Base-by-base conservation (phyloP, 1,140 invertebrate species). In the Micrasema minimum region DNA sequence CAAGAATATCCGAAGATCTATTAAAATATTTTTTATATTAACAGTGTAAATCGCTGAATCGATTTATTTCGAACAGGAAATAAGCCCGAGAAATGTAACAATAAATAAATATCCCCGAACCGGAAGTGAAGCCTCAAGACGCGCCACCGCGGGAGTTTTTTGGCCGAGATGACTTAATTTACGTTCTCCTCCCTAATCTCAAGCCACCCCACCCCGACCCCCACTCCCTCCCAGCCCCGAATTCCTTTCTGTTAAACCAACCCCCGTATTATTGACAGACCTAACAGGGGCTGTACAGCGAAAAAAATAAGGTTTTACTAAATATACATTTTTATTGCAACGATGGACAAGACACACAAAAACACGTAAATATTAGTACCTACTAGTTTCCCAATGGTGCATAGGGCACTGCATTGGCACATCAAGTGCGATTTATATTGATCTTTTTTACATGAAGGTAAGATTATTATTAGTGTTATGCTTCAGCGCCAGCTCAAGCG, bases 81-180 rank as follows among this genome's bases (percentile, higher is more conserved):
- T 38, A 59, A 38, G 55, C 55, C 35, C 10, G 26, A 59, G 16
- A 59, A 59, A 38, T 38, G 31, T 31, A 22, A 59, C 55, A 59
- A 59, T 59, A 59, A 59, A 59, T 59, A 59, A 53, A 53, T 26
- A 6, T 38, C 55, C 16, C 59, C 9, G 18, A 12, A 20, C 38
- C 59, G 59, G 59, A 62, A 46, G 59, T 62, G 11, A 35, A 20
- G 9, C 22, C 55, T 59, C 35, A 22, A 62, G 59, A 18, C 11
- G 14, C 2, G 38, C 38, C 59, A 46, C 59, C 38, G 16, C 38
- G 22, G 59, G 59, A 62, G 59, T 45, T 62, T 62, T 62, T 62
- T 46, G 59, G 59, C 38, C 16, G 45, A 62, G 59, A 62, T 31
- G 59, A 62, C 59, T 62, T 62, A 45, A 62, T 62, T 62, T 62